Evolutionary conservation across 1,140 invertebrate species (phyloP).

Genomic region (Drosophila parabipectinata): DNA sequence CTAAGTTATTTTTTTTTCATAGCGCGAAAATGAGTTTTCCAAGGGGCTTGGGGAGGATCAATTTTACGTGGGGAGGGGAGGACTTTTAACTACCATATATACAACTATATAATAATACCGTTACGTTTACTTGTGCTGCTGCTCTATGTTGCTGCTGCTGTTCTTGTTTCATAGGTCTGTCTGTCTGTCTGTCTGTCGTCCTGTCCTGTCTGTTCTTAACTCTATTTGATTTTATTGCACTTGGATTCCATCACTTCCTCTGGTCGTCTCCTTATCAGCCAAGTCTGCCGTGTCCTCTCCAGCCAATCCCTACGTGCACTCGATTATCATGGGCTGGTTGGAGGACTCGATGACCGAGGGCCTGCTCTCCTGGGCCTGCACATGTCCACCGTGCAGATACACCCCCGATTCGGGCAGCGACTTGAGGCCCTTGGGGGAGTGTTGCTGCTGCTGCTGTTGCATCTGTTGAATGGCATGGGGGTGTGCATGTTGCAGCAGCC

Average conservation of each 20-base stretch:
- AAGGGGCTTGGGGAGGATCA: constrained; percentile 5
- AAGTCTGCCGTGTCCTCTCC: background rate
- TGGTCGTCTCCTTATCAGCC: constrained; percentile 22
- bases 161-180: constrained; percentile 12
- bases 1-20: constrained; percentile 64
- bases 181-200: constrained; percentile 49
- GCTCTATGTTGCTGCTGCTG: constrained; percentile 45
- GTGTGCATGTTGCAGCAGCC: constrained; percentile 86
- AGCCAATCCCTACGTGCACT: constrained; percentile 89
- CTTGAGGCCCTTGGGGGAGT: constrained; percentile 59
- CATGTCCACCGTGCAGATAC: constrained; percentile 78
- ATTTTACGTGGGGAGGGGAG: constrained; percentile 36
- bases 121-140: constrained; percentile 78
- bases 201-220: constrained; percentile 30
- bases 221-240: constrained; percentile 74
- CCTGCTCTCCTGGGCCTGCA: constrained; percentile 87
- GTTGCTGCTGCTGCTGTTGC: constrained; percentile 59
- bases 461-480: constrained; percentile 76
- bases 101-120: constrained; percentile 79
- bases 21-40: constrained; percentile 62
- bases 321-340: constrained; percentile 93
- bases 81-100: constrained; percentile 45
- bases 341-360: constrained; percentile 93
- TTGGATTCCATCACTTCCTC: constrained; percentile 62
- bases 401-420: constrained; percentile 78